A percentile compares a stretch with the other conserved stretches of the same genome.
Conservation (phyloP, 2,797 vertebrate genomes). For the Notolabrus celidotus region DNA sequence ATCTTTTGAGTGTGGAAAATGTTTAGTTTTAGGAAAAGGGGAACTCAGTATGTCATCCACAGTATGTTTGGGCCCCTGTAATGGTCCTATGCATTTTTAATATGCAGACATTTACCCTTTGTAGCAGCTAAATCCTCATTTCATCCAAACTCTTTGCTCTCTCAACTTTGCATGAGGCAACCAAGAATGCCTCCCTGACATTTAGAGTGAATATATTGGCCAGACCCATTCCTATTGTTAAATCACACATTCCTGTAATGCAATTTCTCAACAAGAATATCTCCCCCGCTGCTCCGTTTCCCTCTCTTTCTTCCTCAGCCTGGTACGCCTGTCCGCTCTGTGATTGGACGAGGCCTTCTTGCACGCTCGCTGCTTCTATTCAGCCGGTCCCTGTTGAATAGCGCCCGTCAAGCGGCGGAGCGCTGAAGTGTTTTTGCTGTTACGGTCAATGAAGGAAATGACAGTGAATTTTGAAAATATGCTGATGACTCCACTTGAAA, state of each 20-base stretch:
- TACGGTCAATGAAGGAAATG: conserved; percentile 79
- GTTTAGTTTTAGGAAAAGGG: conserved; percentile 53
- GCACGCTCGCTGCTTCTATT: conserved; percentile 69
- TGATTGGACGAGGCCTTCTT: conserved; percentile 73
- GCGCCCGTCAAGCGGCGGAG: conserved; percentile 59
- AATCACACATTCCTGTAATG: conserved; percentile 73
- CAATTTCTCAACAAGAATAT: conserved; percentile 78
- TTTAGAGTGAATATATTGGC: conserved; percentile 56
- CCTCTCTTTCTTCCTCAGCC: conserved; percentile 35
- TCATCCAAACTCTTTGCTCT: conserved; percentile 19
- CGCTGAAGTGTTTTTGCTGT: conserved; percentile 78
- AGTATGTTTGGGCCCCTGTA: conserved; percentile 6
- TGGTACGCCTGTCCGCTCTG: conserved; percentile 32
- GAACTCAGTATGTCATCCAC: conserved; percentile 1
- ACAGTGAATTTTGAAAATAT: conserved; percentile 81
- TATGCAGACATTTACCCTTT: conserved; percentile 21
- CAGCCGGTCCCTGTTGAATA: conserved; percentile 69
- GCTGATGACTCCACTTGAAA: conserved; percentile 80
- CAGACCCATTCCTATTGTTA: conserved; percentile 54
- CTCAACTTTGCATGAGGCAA: conserved; percentile 34
- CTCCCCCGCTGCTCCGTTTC: conserved; percentile 38
- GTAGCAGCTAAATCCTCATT: conserved; percentile 32
- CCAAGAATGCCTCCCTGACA: conserved; percentile 54
- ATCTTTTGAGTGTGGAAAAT: conserved; percentile 46
- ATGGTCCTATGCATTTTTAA: conserved; percentile 28